Evolutionary conservation across 2,113 vertebrate genomes (phyloP), one percentile per base, ranked within the genome.

Genomic region (Gymnocephalus cernua): DNA sequence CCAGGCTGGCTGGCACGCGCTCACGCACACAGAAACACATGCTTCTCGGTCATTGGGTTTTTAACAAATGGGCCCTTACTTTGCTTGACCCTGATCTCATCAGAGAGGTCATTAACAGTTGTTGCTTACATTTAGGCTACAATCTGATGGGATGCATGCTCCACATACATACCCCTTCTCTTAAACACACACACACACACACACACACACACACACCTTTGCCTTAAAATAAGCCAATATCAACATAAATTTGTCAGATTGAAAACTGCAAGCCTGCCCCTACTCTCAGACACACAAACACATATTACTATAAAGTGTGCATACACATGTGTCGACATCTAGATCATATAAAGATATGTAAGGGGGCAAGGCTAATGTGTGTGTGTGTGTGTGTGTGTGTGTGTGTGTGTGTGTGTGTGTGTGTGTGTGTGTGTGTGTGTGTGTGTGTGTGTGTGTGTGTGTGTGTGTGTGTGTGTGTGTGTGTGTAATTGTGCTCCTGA

Each of bases 221-320:
- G 48, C 54, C 13, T 70, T 19, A 44, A 64, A 74, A 15, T 32
- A 66, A 77, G 75, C 48, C 77, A 86, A 80, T 74, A 83, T 74
- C 58, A 82, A 76, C 86, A 75, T 48, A 68, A 72, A 38, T 86
- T 89, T 88, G 74, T 61, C n/a, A 62, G 71, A 89, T 62, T 80
- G 38, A 62, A 83, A 88, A 77, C 41, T 80, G 69, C 66, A 77
- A 68, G 16, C 4, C 61, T 53, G 45, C 61, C 81, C 58, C 77
- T 67, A 77, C 5, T 23, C 19, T 18, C n/a, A 44, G 19, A 80
- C 7, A 38, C 35, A 41, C 64, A 67, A 44, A 74, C 32, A 51
- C 44, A 53, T 61, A 63, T 53, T 59, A 27, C 21, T 10, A n/a
- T 35, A 47, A 54, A 58, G 16, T 7, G 6, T n/a, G 0, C 23